A percentile compares a stretch with the other conserved stretches of the same genome.
These are phyloP conservation scores for Anthopleura sola DNA, from an alignment of 64 coral and sea anemone genomes.

Conservation along the genomic window DNA sequence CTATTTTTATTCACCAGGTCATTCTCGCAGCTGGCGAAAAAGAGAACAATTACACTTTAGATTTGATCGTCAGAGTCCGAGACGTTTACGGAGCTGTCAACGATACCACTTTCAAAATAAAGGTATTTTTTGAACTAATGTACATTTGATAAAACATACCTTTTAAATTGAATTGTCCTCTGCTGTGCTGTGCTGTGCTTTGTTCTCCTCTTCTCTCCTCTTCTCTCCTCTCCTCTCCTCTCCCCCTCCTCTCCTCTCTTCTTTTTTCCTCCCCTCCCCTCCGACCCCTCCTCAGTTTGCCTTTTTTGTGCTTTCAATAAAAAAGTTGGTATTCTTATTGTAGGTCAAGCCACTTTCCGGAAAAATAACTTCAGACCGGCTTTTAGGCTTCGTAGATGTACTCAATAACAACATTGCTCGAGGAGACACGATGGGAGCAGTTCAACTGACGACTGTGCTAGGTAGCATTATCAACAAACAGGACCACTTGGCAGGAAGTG, in stretches of 20 bases:
- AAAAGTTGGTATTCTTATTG: not conserved
- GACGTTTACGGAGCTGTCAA: conserved; percentile 67
- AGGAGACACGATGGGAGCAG: not conserved
- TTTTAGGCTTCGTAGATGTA: not conserved
- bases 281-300: too few species aligned
- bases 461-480: conserved; percentile 1
- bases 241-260: not conserved
- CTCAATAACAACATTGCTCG: not conserved
- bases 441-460: conserved; percentile 6
- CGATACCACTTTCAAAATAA: conserved; percentile 26
- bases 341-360: not conserved
- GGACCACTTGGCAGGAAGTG: not conserved
- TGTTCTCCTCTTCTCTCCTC: not conserved
- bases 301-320: too few species aligned
- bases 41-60: conserved; percentile 22
- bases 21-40: conserved; percentile 53
- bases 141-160: too few species aligned
- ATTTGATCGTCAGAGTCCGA: conserved; percentile 42
- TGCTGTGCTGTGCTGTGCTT: too few species aligned
- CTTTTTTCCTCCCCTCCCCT: not conserved
- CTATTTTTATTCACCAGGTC: conserved; percentile 23
- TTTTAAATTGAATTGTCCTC: too few species aligned
- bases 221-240: not conserved
- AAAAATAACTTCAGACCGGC: not conserved
- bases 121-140: conserved; percentile 64